Percentiles rank a stretch among this genome's conserved stretches.
These are phyloP conservation scores for Phoeniculus purpureus DNA, from an alignment of 2,797 vertebrate genomes.

Conservation along the genomic window DNA sequence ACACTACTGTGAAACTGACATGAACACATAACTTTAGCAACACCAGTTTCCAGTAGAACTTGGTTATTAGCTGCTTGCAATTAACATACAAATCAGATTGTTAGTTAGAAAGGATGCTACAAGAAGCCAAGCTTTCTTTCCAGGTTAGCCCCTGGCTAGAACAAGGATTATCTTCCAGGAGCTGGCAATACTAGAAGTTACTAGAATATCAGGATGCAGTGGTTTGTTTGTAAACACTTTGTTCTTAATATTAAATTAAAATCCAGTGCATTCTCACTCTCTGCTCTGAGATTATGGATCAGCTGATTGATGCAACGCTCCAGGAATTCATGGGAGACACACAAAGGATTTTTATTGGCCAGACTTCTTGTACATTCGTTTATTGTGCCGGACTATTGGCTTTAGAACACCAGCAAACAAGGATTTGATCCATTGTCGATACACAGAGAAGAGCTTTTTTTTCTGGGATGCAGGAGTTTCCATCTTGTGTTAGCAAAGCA, in stretches of 20 bases:
- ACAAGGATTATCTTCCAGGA: not conserved
- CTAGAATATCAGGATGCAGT: not conserved
- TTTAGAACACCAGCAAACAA: not conserved
- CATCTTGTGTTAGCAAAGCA: not conserved
- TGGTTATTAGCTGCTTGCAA: not conserved
- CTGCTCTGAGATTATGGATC: not conserved
- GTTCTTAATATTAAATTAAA: not conserved
- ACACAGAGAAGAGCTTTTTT: not conserved
- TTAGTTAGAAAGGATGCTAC: not conserved
- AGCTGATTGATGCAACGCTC: not conserved
- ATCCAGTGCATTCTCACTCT: not conserved
- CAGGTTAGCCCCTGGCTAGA: not conserved
- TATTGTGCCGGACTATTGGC: not conserved
- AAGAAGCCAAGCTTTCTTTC: not conserved
- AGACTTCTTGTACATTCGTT: not conserved
- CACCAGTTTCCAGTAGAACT: slow-evolving; percentile 7
- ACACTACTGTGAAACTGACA: slow-evolving; percentile 34
- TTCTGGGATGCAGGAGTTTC: not conserved
- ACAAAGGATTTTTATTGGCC: not conserved
- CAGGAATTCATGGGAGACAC: not conserved
- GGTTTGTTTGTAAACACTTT: slow-evolving; percentile 23
- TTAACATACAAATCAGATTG: slow-evolving; percentile 40
- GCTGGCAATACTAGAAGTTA: not conserved
- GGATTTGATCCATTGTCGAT: not conserved
- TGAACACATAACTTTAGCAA: slow-evolving; percentile 21